phyloP scores from a whole-genome alignment of 2,113 vertebrate genomes.

The Gymnobelideus leadbeateri region DNA sequence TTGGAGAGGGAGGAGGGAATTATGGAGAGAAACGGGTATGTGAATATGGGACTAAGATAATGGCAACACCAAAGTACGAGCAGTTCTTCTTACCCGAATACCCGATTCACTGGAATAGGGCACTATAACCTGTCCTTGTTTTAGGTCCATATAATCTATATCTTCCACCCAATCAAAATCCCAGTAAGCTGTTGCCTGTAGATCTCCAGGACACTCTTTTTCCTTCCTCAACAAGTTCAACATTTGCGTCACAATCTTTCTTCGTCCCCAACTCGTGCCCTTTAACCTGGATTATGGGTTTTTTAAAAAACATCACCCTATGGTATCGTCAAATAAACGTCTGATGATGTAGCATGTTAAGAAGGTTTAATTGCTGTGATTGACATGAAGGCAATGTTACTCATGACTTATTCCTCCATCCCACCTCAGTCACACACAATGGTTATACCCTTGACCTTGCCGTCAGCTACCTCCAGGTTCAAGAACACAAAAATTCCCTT shows the following conservation, averaged over 20 bases:
- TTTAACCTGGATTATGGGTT: too few species aligned
- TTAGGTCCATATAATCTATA: not conserved
- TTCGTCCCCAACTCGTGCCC: too few species aligned
- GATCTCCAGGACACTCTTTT: too few species aligned
- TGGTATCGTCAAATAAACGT: constrained; percentile 54
- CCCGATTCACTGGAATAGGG: not conserved
- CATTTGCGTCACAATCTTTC: too few species aligned
- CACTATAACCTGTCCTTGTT: not conserved
- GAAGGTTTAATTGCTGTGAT: constrained; percentile 61
- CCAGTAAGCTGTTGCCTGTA: too few species aligned
- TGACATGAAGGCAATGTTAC: constrained; percentile 72
- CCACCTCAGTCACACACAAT: not conserved
- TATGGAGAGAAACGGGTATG: not conserved
- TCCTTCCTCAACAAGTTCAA: too few species aligned
- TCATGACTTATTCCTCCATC: too few species aligned
- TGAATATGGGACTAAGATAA: not conserved
- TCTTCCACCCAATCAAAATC: not conserved
- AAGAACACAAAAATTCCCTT: not conserved
- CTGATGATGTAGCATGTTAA: not conserved
- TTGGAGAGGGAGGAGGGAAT: not conserved
- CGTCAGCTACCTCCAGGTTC: not conserved
- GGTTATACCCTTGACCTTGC: too few species aligned
- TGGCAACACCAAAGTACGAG: not conserved
- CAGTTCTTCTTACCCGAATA: not conserved
- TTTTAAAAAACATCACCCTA: too few species aligned